Conservation (phyloP, 2,888 invertebrate genomes). For the Tipula vernalis region DNA sequence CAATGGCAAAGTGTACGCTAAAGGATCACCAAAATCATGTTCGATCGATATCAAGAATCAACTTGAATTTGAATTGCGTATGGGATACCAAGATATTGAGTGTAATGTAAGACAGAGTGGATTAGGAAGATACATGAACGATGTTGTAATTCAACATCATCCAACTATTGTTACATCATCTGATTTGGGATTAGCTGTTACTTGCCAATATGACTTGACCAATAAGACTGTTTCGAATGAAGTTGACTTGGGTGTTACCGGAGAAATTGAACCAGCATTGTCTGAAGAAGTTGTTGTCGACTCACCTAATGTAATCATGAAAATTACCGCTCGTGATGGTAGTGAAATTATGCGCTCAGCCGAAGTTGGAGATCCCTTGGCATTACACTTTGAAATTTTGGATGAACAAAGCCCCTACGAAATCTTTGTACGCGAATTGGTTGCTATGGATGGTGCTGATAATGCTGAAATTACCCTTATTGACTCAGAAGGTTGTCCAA, state of each 20-base stretch:
- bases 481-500: conserved; percentile 84
- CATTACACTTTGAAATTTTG: conserved; percentile 81
- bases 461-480: conserved; percentile 85
- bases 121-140: conserved; percentile 75
- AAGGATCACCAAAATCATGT: conserved; percentile 87
- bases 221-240: conserved; percentile 91
- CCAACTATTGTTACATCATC: conserved; percentile 91
- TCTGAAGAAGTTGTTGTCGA: conserved; percentile 87
- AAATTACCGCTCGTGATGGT: conserved; percentile 73
- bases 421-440: conserved; percentile 87
- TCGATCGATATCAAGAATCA: conserved; percentile 79
- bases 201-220: conserved; percentile 87
- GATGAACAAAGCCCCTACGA: conserved; percentile 90
- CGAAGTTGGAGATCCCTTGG: conserved; percentile 85
- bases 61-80: conserved; percentile 79
- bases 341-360: conserved; percentile 75
- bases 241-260: conserved; percentile 78
- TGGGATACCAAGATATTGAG: conserved; percentile 86
- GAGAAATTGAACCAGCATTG: conserved; percentile 74
- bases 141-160: conserved; percentile 90
- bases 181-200: conserved; percentile 83
- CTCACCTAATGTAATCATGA: conserved; percentile 91
- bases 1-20: conserved; percentile 90
- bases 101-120: conserved; percentile 87
- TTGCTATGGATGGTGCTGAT: conserved; percentile 89